Conservation (phyloP, 2,888 invertebrate species). For the Eucera pruinosa region DNA sequence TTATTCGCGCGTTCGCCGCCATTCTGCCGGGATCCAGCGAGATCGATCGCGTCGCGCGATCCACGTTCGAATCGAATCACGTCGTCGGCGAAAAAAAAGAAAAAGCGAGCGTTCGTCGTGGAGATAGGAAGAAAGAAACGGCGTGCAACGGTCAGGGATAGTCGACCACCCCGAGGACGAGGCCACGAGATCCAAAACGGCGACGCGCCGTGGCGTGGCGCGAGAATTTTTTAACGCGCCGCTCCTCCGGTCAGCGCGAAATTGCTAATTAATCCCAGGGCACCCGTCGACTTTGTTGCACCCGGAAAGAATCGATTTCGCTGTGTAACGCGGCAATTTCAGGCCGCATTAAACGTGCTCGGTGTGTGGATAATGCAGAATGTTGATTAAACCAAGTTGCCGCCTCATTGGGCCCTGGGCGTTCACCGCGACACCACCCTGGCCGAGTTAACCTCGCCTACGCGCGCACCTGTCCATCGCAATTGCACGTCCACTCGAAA, state of each 20-base stretch:
- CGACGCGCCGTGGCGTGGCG: not conserved
- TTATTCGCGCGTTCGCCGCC: slow-evolving; percentile 13
- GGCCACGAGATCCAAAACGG: not conserved
- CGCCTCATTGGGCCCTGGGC: not conserved
- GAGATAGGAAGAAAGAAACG: not conserved
- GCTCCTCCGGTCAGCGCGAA: slow-evolving; percentile 19
- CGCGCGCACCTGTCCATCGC: slow-evolving; percentile 3
- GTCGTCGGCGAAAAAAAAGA: not conserved
- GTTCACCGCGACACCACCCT: not conserved
- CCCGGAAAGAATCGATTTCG: slow-evolving; percentile 38
- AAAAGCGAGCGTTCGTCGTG: no score
- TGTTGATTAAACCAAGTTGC: slow-evolving; percentile 27
- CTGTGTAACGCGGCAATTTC: slow-evolving; percentile 52
- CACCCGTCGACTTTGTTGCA: slow-evolving; percentile 23
- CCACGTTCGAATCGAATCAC: not conserved
- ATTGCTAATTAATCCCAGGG: slow-evolving; percentile 50
- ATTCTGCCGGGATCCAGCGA: not conserved
- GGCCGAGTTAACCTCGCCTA: no score
- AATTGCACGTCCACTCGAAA: no score
- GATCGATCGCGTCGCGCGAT: no score
- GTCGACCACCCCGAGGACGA: slow-evolving; percentile 1
- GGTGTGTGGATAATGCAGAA: slow-evolving; percentile 28
- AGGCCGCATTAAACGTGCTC: slow-evolving; percentile 28
- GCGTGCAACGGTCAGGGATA: not conserved
- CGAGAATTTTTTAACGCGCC: not conserved